phyloP scores from a whole-genome alignment of 2,888 invertebrate genomes.

The Dilophus febrilis region DNA sequence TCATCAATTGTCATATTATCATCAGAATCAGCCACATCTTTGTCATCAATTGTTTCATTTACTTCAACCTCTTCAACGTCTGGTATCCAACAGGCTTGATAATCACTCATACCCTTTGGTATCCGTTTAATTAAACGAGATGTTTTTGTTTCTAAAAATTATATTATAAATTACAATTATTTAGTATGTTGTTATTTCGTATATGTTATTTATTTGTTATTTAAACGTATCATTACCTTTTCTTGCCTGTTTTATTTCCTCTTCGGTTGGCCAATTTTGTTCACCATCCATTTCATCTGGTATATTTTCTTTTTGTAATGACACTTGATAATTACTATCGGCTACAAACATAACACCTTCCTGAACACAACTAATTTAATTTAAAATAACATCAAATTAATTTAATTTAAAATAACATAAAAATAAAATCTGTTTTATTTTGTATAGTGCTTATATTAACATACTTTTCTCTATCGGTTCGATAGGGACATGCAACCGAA shows the following conservation, averaged over 20 bases:
- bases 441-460: conserved; percentile 10
- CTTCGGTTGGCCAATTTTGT: conserved; percentile 92
- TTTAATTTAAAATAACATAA: background rate
- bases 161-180: too few relatives aligned
- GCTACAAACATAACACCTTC: conserved; percentile 34
- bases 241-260: conserved; percentile 62
- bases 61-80: conserved; percentile 46
- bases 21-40: conserved; percentile 30
- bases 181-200: background rate
- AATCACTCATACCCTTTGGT: conserved; percentile 92
- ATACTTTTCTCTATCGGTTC: conserved; percentile 35
- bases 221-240: conserved; percentile 6
- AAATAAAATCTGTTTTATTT: background rate
- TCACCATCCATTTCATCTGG: conserved; percentile 88
- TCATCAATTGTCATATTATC: conserved; percentile 10
- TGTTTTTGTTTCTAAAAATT: conserved; percentile 28
- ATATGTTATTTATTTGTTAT: background rate
- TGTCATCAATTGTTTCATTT: conserved; percentile 32
- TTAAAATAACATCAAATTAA: too few relatives aligned
- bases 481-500: conserved; percentile 50
- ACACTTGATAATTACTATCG: conserved; percentile 52
- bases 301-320: conserved; percentile 59
- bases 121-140: conserved; percentile 60
- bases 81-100: conserved; percentile 89
- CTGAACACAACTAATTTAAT: conserved; percentile 16